Conservation (phyloP, 2,113 vertebrate species). For the Chaetodon auriga region DNA sequence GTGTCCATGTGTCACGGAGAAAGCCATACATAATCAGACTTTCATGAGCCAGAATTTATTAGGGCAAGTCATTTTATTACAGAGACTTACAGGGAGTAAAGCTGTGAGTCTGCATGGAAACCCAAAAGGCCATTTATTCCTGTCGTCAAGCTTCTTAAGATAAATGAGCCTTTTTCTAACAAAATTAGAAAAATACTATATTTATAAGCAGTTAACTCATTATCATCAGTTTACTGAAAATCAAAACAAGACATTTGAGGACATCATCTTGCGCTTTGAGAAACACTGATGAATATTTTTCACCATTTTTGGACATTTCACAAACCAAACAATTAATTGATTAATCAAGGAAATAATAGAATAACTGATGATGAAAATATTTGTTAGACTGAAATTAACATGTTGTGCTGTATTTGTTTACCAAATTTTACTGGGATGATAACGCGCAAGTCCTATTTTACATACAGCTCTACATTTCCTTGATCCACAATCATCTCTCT, state of each 20-base stretch:
- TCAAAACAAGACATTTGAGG: too few relatives aligned
- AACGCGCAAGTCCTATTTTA: neutral
- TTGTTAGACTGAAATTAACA: neutral
- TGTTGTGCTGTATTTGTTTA: neutral
- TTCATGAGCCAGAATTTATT: neutral
- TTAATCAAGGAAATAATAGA: too few relatives aligned
- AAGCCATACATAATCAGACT: neutral
- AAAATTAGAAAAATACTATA: neutral
- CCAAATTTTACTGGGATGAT: neutral
- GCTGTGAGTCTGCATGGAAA: neutral
- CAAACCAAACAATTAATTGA: too few relatives aligned
- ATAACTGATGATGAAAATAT: too few relatives aligned
- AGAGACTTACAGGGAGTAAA: neutral
- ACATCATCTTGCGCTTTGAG: too few relatives aligned
- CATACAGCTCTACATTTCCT: conserved; percentile 11
- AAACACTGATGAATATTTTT: too few relatives aligned
- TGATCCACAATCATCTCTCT: conserved; percentile 25
- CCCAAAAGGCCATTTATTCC: conserved; percentile 3
- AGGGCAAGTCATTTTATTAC: neutral
- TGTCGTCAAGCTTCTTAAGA: neutral
- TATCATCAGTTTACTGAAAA: too few relatives aligned
- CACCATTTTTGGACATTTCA: too few relatives aligned
- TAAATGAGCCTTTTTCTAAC: neutral
- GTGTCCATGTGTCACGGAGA: neutral
- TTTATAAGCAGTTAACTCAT: neutral